Percentiles rank a stretch among this genome's conserved stretches.
These are phyloP conservation scores for Parnassius apollo DNA, from an alignment of 2,888 invertebrate genomes.

Conservation along the genomic window DNA sequence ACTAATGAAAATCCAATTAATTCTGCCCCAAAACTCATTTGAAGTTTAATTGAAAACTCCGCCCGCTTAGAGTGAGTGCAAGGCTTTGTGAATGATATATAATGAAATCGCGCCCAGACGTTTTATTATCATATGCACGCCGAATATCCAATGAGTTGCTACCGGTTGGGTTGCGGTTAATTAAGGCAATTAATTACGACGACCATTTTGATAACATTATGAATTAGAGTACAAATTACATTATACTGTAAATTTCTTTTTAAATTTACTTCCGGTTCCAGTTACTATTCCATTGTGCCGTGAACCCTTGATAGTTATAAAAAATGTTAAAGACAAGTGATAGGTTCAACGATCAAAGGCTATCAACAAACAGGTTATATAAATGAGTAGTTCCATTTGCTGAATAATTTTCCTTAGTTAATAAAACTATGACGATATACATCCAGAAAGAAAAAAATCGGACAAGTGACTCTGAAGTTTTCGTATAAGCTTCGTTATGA, in stretches of 20 bases:
- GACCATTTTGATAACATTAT: constrained; percentile 45
- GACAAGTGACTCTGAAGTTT: too few species aligned
- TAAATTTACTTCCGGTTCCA: constrained; percentile 8
- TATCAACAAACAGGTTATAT: too few species aligned
- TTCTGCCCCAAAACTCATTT: constrained; percentile 76
- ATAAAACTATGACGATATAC: too few species aligned
- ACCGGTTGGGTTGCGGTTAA: constrained; percentile 62
- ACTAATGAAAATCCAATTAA: constrained; percentile 81
- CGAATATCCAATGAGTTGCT: constrained; percentile 65
- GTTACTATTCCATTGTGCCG: constrained; percentile 3
- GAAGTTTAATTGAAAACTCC: constrained; percentile 80
- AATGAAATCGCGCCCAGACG: constrained; percentile 71
- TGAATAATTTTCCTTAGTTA: too few species aligned
- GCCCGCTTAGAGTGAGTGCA: constrained; percentile 54
- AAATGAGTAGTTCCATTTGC: too few species aligned
- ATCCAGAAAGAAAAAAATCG: too few species aligned
- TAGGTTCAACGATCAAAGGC: constrained; percentile 1
- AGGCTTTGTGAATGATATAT: constrained; percentile 70
- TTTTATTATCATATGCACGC: constrained; percentile 74
- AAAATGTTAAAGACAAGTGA: neutral
- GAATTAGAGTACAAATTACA: constrained; percentile 48
- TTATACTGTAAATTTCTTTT: constrained; percentile 38
- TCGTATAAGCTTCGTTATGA: too few species aligned
- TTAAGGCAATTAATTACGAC: constrained; percentile 54
- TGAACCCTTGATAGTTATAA: constrained; percentile 6